Evolutionary conservation across 1,140 invertebrate species (phyloP), one percentile per base, ranked within the genome.

Genomic region (Agrilus planipennis): DNA sequence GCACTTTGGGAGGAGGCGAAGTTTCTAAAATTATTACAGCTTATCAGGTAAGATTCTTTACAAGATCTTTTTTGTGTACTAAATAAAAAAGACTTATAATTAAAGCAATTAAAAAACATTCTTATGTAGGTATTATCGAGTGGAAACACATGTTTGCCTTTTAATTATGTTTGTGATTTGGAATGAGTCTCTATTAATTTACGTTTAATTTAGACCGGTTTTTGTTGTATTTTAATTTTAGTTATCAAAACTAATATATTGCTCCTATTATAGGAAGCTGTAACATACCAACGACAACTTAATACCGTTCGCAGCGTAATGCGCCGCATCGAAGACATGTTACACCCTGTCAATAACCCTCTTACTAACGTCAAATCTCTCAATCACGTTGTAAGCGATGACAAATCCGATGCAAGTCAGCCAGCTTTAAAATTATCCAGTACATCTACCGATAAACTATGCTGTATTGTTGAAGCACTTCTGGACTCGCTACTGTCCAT

Each of bases 31-130:
- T 91, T 29, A 64, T 83, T 9, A 66, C 75, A 14, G 77, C 83
- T 0, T 92, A 90, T 64, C 82, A 85, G 57, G 80, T 81, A 54
- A n/a, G n/a, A n/a, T n/a, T n/a, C n/a, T n/a, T n/a, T n/a, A n/a
- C n/a, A n/a, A n/a, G n/a, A n/a, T n/a, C n/a, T n/a, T n/a, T n/a
- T n/a, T n/a, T n/a, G n/a, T n/a, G n/a, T n/a, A n/a, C n/a, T n/a
- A n/a, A n/a, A n/a, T n/a, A n/a, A n/a, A n/a, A n/a, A n/a, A n/a
- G n/a, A n/a, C n/a, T n/a, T n/a, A n/a, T n/a, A n/a, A n/a, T n/a
- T n/a, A n/a, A n/a, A n/a, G n/a, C n/a, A n/a, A n/a, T n/a, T n/a
- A n/a, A n/a, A n/a, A n/a, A n/a, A n/a, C n/a, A n/a, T n/a, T n/a
- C n/a, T n/a, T n/a, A n/a, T n/a, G n/a, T n/a, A n/a, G n/a, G n/a